These are phyloP conservation scores for Melolontha melolontha DNA, from an alignment of 2,888 invertebrate species.

Conservation along the genomic window DNA sequence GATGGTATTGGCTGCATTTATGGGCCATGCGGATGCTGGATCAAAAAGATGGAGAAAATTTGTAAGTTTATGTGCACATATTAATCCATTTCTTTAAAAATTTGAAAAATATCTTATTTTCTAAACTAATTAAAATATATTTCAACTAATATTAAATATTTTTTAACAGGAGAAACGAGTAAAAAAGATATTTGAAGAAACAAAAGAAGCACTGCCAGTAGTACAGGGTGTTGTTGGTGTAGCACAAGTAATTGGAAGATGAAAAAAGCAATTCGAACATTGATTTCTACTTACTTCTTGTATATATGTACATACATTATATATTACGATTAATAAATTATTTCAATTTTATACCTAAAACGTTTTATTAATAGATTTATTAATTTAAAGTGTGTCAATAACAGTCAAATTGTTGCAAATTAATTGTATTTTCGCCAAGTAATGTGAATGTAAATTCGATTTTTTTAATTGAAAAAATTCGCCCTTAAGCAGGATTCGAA, in stretches of 20 bases:
- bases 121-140: too few relatives aligned
- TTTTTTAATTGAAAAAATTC: too few relatives aligned
- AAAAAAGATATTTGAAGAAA: conserved; percentile 47
- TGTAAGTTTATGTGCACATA: conserved; percentile 45
- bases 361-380: too few relatives aligned
- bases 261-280: not conserved
- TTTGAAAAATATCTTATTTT: not conserved
- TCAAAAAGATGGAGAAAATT: conserved; percentile 53
- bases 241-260: conserved; percentile 34
- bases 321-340: too few relatives aligned
- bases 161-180: conserved; percentile 47
- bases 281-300: too few relatives aligned
- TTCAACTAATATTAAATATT: not conserved
- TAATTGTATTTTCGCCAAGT: too few relatives aligned
- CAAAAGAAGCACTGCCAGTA: conserved; percentile 50
- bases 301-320: too few relatives aligned
- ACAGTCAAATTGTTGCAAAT: too few relatives aligned
- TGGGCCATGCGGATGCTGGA: conserved; percentile 49
- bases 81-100: conserved; percentile 10
- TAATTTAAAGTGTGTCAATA: too few relatives aligned
- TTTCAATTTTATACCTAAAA: too few relatives aligned
- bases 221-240: conserved; percentile 44
- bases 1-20: conserved; percentile 46
- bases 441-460: too few relatives aligned
- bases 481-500: too few relatives aligned